Conservation (phyloP, 2,113 vertebrate genomes). For the Oncorhynchus nerka region DNA sequence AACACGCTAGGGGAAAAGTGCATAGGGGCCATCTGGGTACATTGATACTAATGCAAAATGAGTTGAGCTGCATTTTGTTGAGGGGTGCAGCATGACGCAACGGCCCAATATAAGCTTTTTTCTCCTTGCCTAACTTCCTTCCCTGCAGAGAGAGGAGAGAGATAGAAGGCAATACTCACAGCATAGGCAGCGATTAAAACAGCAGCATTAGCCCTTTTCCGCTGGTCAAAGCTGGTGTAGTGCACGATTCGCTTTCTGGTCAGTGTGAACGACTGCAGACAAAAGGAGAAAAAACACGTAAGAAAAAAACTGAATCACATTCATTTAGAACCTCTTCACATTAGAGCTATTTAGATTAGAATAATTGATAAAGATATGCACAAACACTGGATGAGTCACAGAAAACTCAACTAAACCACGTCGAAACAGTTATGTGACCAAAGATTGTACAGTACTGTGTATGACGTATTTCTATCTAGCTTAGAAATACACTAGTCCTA, state of each 20-base stretch:
- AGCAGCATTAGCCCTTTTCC: slow-evolving; percentile 90
- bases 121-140: neutral
- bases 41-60: neutral
- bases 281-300: slow-evolving; percentile 14
- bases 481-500: no score
- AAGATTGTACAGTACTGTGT: no score
- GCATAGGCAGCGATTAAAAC: slow-evolving; percentile 93
- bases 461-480: no score
- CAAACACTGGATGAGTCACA: no score
- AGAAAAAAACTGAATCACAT: neutral
- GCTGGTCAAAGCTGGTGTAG: slow-evolving; percentile 94
- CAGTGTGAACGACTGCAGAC: slow-evolving; percentile 88
- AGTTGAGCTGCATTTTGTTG: neutral
- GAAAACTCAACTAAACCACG: no score
- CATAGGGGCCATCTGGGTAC: neutral
- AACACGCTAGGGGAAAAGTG: neutral
- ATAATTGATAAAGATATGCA: no score
- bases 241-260: slow-evolving; percentile 95
- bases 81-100: neutral
- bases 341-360: neutral
- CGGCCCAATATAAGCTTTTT: neutral
- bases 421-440: no score
- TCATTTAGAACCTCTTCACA: neutral
- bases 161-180: slow-evolving; percentile 73
- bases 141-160: neutral